A percentile compares a stretch with the other conserved stretches of the same genome.
Evolutionary conservation across 2,113 vertebrate species (phyloP).

Genomic region (Crotalus tigris): DNA sequence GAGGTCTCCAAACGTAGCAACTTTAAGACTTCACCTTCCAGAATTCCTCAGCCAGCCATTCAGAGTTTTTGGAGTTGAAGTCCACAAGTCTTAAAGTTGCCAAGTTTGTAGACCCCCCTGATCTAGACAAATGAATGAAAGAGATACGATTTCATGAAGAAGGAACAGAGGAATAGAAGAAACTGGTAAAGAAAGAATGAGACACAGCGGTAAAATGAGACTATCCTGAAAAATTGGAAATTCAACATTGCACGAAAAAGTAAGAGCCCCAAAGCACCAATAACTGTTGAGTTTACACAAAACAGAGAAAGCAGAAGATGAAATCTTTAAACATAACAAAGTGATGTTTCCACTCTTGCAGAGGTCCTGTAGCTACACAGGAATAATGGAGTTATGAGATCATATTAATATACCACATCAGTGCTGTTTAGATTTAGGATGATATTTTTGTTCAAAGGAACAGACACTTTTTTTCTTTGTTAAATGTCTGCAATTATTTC

Average conservation of each 20-base stretch:
- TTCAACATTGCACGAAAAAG: background rate
- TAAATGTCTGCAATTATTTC: slow-evolving; percentile 63
- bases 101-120: background rate
- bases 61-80: background rate
- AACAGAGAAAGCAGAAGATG: background rate
- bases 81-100: background rate
- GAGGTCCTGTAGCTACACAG: slow-evolving; percentile 27
- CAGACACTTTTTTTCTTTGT: slow-evolving; percentile 54
- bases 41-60: background rate
- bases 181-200: background rate
- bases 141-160: background rate
- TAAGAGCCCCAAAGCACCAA: background rate
- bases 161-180: background rate
- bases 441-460: slow-evolving; percentile 52
- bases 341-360: background rate
- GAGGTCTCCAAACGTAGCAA: background rate
- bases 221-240: background rate
- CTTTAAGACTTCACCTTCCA: background rate
- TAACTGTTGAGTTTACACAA: background rate
- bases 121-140: background rate
- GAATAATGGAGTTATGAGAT: slow-evolving; percentile 33
- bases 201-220: background rate
- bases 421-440: slow-evolving; percentile 37
- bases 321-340: background rate
- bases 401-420: background rate